phyloP scores from a whole-genome alignment of 2,797 vertebrate species.

The Rachycentron canadum region DNA sequence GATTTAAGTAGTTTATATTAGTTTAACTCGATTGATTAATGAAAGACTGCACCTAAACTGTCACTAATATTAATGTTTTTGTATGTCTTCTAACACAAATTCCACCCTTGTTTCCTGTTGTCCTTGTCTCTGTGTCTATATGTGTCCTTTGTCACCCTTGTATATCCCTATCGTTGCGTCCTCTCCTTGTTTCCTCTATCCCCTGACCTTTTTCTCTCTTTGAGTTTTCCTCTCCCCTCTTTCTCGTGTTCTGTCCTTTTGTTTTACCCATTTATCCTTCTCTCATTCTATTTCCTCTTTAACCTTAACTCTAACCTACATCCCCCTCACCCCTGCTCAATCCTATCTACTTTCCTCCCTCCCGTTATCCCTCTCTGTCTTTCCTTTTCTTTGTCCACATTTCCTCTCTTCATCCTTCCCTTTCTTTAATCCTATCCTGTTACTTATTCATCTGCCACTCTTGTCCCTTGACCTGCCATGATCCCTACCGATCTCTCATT shows the following conservation, averaged over 20 bases:
- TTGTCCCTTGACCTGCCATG: slow-evolving; percentile 5
- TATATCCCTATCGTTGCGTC: slow-evolving; percentile 56
- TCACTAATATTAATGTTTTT: slow-evolving; percentile 40
- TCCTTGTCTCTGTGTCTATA: slow-evolving; percentile 75
- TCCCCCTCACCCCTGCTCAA: not conserved
- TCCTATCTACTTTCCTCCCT: not conserved
- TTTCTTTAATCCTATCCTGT: not conserved
- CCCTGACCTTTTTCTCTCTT: slow-evolving; percentile 59
- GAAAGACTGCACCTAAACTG: slow-evolving; percentile 22
- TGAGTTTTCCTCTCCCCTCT: slow-evolving; percentile 62
- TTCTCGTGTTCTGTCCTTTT: slow-evolving; percentile 26
- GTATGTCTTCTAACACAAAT: slow-evolving; percentile 77
- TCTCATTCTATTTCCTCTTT: not conserved
- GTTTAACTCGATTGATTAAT: not conserved
- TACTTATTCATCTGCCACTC: not conserved
- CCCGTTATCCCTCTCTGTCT: not conserved
- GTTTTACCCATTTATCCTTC: not conserved
- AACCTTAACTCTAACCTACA: not conserved
- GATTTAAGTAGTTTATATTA: not conserved
- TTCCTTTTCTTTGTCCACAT: not conserved
- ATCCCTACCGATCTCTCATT: slow-evolving; percentile 16
- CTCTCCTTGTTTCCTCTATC: slow-evolving; percentile 54
- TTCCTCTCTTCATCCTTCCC: not conserved
- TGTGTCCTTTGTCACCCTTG: slow-evolving; percentile 67
- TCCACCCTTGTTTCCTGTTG: slow-evolving; percentile 78